Percentiles rank a stretch among this genome's conserved stretches.
Evolutionary conservation across 2,797 vertebrate species (phyloP).

Genomic region (Sciurus vulgaris): DNA sequence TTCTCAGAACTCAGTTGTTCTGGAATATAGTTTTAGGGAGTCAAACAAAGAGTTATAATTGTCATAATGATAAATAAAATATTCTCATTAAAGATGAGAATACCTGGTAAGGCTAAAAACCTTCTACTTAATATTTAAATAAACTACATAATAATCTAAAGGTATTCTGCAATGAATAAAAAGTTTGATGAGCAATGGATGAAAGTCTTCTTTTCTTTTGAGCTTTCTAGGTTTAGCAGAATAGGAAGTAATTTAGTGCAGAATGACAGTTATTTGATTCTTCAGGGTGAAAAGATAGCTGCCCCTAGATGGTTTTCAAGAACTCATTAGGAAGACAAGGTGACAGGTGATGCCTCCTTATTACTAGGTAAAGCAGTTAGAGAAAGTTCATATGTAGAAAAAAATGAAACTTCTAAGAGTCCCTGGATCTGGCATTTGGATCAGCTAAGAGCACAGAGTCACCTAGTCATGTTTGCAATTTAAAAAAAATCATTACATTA

Average conservation of each 20-base stretch:
- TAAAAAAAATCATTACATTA: neutral
- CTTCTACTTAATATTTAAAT: neutral
- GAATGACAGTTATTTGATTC: constrained; percentile 62
- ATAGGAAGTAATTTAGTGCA: neutral
- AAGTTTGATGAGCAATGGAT: neutral
- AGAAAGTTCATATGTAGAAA: neutral
- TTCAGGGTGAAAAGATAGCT: constrained; percentile 45
- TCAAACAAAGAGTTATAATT: neutral
- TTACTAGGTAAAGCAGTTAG: constrained; percentile 44
- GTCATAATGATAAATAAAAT: neutral
- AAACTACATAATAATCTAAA: neutral
- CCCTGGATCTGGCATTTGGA: neutral
- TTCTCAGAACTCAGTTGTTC: neutral
- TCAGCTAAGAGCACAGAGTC: neutral
- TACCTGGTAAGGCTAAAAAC: neutral
- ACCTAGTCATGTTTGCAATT: neutral
- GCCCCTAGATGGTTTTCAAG: constrained; percentile 52
- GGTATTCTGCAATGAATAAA: neutral
- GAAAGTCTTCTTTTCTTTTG: neutral
- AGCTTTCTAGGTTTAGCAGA: neutral
- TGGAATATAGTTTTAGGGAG: neutral
- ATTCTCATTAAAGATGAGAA: neutral
- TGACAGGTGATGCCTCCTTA: constrained; percentile 63
- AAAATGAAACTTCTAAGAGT: neutral
- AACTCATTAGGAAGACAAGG: constrained; percentile 74